These are phyloP conservation scores for Nycteola revayana DNA, from an alignment of 2,888 invertebrate species.

Conservation along the genomic window DNA sequence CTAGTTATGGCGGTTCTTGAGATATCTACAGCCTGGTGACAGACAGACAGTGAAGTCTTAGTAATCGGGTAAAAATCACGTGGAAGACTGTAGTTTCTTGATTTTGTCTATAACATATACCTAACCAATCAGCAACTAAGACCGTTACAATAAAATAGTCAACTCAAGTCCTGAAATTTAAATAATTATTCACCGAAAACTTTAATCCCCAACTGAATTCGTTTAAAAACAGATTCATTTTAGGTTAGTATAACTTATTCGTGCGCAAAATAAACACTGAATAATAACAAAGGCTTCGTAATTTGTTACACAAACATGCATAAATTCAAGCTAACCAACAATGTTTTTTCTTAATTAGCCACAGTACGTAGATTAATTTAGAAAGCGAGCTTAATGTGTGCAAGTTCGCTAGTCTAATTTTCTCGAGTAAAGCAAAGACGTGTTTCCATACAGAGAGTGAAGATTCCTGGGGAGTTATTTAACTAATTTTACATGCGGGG, in stretches of 20 bases:
- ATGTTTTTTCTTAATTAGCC: constrained; percentile 62
- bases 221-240: background rate
- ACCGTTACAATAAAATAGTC: too few relatives aligned
- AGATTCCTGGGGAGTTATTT: constrained; percentile 66
- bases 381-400: constrained; percentile 57
- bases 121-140: too few relatives aligned
- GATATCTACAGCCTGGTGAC: too few relatives aligned
- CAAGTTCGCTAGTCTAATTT: constrained; percentile 63
- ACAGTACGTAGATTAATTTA: constrained; percentile 67
- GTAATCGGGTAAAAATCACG: too few relatives aligned
- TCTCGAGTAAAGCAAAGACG: constrained; percentile 72
- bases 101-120: too few relatives aligned
- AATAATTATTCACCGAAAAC: too few relatives aligned
- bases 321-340: constrained; percentile 45
- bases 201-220: background rate
- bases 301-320: constrained; percentile 33
- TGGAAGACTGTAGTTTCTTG: too few relatives aligned
- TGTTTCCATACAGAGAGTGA: constrained; percentile 64
- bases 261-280: constrained; percentile 20
- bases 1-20: too few relatives aligned
- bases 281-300: constrained; percentile 26
- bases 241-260: constrained; percentile 5
- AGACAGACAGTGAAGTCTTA: too few relatives aligned
- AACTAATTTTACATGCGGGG: constrained; percentile 73
- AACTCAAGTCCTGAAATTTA: too few relatives aligned